Evolutionary conservation across 53 echinoderm and acorn worm genomes (phyloP).

Genomic region (Zoroaster sp.): DNA sequence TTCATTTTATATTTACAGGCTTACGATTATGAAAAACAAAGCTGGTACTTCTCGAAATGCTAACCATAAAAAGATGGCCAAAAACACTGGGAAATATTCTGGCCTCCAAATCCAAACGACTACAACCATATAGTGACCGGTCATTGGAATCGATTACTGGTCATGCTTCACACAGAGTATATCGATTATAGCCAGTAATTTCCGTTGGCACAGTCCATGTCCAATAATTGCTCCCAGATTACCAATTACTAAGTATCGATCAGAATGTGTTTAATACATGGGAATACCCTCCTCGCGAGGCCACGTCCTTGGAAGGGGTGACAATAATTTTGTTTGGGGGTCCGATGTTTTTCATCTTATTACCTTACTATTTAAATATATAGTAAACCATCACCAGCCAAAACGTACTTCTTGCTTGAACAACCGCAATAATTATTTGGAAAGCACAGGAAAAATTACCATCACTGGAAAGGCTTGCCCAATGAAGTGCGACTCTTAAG

Average conservation of each 20-base stretch:
- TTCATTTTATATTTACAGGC: too few species aligned
- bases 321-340: neutral
- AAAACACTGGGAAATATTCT: too few species aligned
- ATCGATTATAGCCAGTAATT: neutral
- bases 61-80: too few species aligned
- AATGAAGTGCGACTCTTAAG: neutral
- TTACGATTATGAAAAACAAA: too few species aligned
- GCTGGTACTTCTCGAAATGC: too few species aligned
- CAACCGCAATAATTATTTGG: conserved; percentile 1
- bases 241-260: neutral
- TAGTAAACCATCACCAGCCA: too few species aligned
- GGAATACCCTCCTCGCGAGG: neutral
- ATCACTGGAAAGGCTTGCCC: neutral
- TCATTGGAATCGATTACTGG: too few species aligned
- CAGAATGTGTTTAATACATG: neutral
- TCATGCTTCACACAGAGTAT: neutral
- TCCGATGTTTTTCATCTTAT: too few species aligned
- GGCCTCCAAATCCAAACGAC: too few species aligned
- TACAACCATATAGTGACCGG: too few species aligned
- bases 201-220: neutral
- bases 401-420: too few species aligned
- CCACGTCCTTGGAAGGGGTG: neutral
- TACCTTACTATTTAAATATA: too few species aligned
- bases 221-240: neutral
- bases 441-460: neutral